Percentiles rank a stretch among this genome's conserved stretches.
phyloP scores from a whole-genome alignment of 2,888 invertebrate genomes.

The Meandrusa payeni region DNA sequence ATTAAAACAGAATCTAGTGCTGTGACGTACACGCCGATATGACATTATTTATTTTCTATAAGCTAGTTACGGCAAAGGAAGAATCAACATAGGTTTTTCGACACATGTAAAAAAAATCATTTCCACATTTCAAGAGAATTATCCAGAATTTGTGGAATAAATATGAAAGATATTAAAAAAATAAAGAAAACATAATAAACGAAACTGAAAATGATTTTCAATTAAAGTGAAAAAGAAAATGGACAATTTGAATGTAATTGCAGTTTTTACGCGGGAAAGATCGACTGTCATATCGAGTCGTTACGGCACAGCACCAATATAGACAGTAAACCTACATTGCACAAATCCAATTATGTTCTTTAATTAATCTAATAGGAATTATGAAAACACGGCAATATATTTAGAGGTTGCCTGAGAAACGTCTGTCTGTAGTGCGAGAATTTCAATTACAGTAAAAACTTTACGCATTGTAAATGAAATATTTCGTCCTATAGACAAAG shows the following conservation, averaged over 20 bases:
- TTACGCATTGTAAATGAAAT: slow-evolving; percentile 1
- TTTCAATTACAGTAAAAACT: slow-evolving; percentile 4
- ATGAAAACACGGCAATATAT: slow-evolving; percentile 24
- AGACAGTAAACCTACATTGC: slow-evolving; percentile 56
- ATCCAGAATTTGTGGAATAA: too few species aligned
- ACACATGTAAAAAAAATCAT: too few species aligned
- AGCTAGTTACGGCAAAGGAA: too few species aligned
- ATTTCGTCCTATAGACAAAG: slow-evolving; percentile 14
- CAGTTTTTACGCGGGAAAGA: slow-evolving; percentile 1
- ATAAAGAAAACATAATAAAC: not conserved
- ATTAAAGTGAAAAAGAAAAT: not conserved
- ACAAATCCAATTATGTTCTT: slow-evolving; percentile 52
- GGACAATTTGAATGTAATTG: too few species aligned
- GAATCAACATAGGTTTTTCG: too few species aligned
- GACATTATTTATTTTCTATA: too few species aligned
- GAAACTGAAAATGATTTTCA: not conserved
- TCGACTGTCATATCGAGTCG: slow-evolving; percentile 16
- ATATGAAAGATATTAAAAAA: not conserved
- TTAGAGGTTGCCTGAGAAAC: slow-evolving; percentile 29
- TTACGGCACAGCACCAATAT: slow-evolving; percentile 22
- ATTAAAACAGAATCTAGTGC: slow-evolving; percentile 16
- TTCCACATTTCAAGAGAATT: too few species aligned
- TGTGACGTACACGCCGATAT: slow-evolving; percentile 5
- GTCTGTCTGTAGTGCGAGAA: slow-evolving; percentile 22
- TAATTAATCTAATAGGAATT: slow-evolving; percentile 36